Conservation (phyloP, 2,797 vertebrate genomes). For the Martes flavigula region DNA sequence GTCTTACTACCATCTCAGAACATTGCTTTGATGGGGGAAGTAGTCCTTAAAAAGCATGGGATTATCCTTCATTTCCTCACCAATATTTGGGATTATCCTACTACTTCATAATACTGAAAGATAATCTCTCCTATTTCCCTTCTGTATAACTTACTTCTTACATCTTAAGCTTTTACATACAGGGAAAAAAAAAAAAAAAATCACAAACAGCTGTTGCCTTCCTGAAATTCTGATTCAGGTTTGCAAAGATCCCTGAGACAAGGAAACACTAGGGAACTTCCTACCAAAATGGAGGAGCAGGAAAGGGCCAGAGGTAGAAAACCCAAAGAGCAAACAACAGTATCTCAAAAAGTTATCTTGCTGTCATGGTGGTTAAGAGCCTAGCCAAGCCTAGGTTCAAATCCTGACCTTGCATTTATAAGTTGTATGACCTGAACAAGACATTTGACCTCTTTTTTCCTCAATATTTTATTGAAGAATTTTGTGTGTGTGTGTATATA, state of each 20-base stretch:
- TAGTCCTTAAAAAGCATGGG: background rate
- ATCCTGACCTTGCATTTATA: background rate
- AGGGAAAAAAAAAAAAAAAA: too few species aligned
- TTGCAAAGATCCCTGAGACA: background rate
- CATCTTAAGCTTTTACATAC: background rate
- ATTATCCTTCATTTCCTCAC: background rate
- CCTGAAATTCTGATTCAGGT: background rate
- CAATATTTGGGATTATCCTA: background rate
- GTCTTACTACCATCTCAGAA: background rate
- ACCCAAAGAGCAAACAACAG: background rate
- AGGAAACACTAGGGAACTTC: background rate
- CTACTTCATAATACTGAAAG: accelerated
- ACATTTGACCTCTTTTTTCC: background rate
- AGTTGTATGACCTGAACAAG: background rate
- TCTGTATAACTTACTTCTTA: background rate
- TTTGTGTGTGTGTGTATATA: too few species aligned
- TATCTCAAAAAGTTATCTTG: background rate
- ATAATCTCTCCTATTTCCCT: background rate
- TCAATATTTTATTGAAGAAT: background rate
- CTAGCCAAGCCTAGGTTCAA: background rate
- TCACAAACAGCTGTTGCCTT: background rate
- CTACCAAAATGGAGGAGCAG: background rate
- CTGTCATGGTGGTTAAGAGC: background rate
- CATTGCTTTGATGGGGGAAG: background rate
- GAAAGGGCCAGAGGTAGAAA: background rate